Evolutionary conservation across 2,888 invertebrate genomes (phyloP).

Genomic region (Euzetes globulus): DNA sequence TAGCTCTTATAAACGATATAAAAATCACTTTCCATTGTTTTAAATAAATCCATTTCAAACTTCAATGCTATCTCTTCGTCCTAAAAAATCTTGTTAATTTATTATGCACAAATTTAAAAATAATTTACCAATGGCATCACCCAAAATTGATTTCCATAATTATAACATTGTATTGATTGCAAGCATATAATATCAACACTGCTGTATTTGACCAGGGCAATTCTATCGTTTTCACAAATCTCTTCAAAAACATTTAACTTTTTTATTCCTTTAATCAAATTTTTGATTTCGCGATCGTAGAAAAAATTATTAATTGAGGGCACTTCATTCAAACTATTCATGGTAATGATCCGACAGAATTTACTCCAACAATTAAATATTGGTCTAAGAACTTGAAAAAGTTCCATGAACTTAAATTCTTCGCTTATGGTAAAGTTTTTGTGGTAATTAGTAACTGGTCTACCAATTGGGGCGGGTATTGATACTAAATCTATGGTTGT

Average conservation of each 20-base stretch:
- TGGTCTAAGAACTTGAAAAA: neutral
- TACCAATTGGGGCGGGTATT: no score
- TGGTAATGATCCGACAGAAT: no score
- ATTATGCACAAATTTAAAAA: no score
- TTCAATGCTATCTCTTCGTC: neutral
- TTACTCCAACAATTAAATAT: neutral
- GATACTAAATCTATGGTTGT: no score
- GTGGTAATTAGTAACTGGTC: no score
- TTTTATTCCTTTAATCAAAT: neutral
- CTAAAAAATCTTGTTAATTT: neutral
- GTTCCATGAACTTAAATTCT: neutral
- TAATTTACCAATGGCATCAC: neutral
- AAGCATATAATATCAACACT: neutral
- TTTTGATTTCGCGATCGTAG: neutral
- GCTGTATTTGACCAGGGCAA: neutral
- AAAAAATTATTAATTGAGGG: neutral
- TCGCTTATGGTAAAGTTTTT: no score
- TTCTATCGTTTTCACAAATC: neutral
- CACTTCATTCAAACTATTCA: neutral
- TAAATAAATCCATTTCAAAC: neutral
- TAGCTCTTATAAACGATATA: neutral
- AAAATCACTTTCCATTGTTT: neutral
- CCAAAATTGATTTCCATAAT: no score
- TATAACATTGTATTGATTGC: neutral
- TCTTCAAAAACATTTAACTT: neutral